Evolutionary conservation across 2,888 invertebrate genomes (phyloP), one percentile per base, ranked within the genome.

Genomic region (Leptopterna dolabrata): DNA sequence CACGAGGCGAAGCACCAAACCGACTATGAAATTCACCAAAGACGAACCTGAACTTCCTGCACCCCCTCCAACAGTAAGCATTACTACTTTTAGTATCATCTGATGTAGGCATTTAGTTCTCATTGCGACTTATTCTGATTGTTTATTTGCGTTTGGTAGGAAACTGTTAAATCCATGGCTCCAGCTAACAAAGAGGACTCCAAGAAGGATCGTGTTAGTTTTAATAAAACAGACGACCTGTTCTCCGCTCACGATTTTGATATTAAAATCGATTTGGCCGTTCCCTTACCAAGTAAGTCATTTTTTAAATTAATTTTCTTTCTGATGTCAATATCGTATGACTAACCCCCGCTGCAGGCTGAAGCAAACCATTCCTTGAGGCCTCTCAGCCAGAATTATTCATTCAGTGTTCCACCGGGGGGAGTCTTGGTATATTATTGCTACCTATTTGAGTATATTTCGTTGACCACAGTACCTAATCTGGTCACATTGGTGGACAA

Each of bases 201-300:
- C 16, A 87, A 82, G 30, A 78, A 87, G n/a, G 78, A 87, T 19
- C 71, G 73, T 14, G 19, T 82, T 73, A 82, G 76, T 73, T 78
- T 55, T 30, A 76, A 71, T 70, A 91, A 89, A 91, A 90, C 92
- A 41, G 93, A 93, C 86, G 94, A 94, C 89, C 91, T 93, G 45
- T 93, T 93, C 90, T 93, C 93, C 41, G 93, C 93, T 43, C 99
- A 99, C 91, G 97, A 99, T 92, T 99, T 99, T 92, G 99, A 99
- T 91, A 97, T 98, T 90, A 96, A 95, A 92, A 98, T 99, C 89
- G 98, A 99, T 91, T 92, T 97, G 87, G 97, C 97, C 92, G 95
- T 97, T 90, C 95, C 97, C 83, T 93, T 95, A 90, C 95, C 96
- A 89, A 95, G 96, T 96, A 91, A 93, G 94, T 94, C 89, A 36